These are phyloP conservation scores for Plemyria rubiginata DNA, from an alignment of 2,888 invertebrate genomes.

Conservation along the genomic window DNA sequence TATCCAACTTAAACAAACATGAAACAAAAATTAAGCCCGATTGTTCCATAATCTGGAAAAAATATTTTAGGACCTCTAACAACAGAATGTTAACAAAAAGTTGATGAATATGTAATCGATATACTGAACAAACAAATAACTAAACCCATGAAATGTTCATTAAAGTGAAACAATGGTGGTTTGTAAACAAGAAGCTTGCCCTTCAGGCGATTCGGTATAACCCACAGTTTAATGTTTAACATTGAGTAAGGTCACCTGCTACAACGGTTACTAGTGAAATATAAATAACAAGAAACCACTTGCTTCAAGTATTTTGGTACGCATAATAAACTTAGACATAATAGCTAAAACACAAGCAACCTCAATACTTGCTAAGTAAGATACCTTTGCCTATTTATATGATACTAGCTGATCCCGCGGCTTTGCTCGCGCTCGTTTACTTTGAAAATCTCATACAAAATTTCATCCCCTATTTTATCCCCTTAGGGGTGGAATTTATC, in stretches of 20 bases:
- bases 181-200: slow-evolving; percentile 62
- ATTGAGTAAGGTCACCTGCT: slow-evolving; percentile 50
- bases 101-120: slow-evolving; percentile 35
- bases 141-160: slow-evolving; percentile 60
- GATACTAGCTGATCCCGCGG: no score
- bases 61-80: slow-evolving; percentile 12
- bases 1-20: no score
- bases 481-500: no score
- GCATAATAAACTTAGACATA: neutral
- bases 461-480: no score
- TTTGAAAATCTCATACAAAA: no score
- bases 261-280: slow-evolving; percentile 36
- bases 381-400: no score
- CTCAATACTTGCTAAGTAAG: no score
- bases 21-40: slow-evolving; percentile 7
- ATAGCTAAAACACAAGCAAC: neutral
- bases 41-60: slow-evolving; percentile 1
- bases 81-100: slow-evolving; percentile 22
- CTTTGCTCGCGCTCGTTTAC: no score
- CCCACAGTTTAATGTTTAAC: slow-evolving; percentile 61
- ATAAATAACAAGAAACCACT: slow-evolving; percentile 21
- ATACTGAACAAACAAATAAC: slow-evolving; percentile 54
- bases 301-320: neutral
- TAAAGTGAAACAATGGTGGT: slow-evolving; percentile 65
- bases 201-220: slow-evolving; percentile 60